These are phyloP conservation scores for Neotoma lepida DNA, from an alignment of 2,113 vertebrate species.

Conservation along the genomic window DNA sequence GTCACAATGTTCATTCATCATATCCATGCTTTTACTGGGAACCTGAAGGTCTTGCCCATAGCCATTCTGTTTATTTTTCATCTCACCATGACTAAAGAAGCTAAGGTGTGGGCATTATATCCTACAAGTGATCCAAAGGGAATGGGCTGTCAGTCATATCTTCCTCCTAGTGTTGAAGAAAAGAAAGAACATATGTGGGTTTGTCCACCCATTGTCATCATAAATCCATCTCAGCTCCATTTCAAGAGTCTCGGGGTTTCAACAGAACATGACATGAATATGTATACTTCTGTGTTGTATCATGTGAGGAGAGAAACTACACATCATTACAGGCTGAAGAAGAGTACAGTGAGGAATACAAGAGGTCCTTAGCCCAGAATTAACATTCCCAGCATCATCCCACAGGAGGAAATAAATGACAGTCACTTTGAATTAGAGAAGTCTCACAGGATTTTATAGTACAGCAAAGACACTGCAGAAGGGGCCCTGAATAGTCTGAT, in stretches of 20 bases:
- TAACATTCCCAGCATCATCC: background rate
- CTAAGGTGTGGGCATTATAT: constrained; percentile 83
- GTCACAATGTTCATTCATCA: constrained; percentile 84
- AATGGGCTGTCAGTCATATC: constrained; percentile 81
- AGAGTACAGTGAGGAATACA: background rate
- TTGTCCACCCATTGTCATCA: constrained; percentile 73
- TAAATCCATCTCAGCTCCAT: constrained; percentile 76
- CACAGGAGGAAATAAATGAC: background rate
- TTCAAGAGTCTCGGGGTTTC: constrained; percentile 72
- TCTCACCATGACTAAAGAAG: constrained; percentile 88
- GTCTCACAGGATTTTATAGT: background rate
- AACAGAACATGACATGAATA: constrained; percentile 67
- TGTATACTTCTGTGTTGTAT: constrained; percentile 53
- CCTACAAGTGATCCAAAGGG: constrained; percentile 73
- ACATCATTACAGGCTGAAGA: background rate
- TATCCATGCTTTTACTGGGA: constrained; percentile 77
- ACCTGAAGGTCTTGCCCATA: constrained; percentile 77
- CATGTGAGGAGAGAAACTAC: constrained; percentile 17
- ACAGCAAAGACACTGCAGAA: background rate
- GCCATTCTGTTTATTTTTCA: constrained; percentile 84
- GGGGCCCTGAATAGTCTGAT: background rate
- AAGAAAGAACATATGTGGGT: constrained; percentile 74
- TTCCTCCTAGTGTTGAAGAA: constrained; percentile 79
- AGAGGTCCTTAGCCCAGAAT: background rate
- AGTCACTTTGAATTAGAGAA: background rate